Percentiles rank a stretch among this genome's conserved stretches.
Conservation (phyloP, 2,888 invertebrate species). For the Andrena trimmerana region DNA sequence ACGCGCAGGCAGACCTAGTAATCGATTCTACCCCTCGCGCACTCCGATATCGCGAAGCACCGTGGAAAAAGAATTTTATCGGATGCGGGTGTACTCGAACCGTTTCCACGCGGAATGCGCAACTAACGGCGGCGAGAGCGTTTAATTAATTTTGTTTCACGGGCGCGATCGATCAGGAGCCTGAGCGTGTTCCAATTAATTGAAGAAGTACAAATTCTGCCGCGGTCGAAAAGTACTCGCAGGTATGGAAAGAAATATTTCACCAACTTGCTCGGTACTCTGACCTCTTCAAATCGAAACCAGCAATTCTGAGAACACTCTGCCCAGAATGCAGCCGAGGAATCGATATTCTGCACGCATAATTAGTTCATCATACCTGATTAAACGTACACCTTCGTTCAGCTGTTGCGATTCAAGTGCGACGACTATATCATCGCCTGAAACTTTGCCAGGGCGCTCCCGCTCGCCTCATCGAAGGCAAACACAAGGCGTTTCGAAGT, state of each 20-base stretch:
- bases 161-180: conserved; percentile 14
- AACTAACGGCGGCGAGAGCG: not conserved
- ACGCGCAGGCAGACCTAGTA: conserved; percentile 3
- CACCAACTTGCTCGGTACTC: too few species aligned
- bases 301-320: too few species aligned
- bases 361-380: not conserved
- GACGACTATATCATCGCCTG: not conserved
- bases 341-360: too few species aligned
- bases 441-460: not conserved
- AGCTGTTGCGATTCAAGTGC: not conserved
- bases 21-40: conserved; percentile 14
- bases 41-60: conserved; percentile 3
- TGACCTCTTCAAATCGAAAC: too few species aligned
- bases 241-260: conserved; percentile 2
- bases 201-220: not conserved
- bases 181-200: not conserved
- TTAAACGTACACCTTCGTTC: not conserved
- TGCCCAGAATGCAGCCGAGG: too few species aligned
- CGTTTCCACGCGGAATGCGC: conserved; percentile 24
- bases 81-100: not conserved
- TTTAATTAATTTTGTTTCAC: conserved; percentile 47
- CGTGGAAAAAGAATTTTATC: conserved; percentile 21
- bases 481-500: not conserved
- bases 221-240: not conserved
- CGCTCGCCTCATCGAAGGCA: not conserved